A percentile compares a stretch with the other conserved stretches of the same genome.
These are phyloP conservation scores for Heteractis magnifica DNA, from an alignment of 92 coral and sea anemone genomes.

Conservation along the genomic window DNA sequence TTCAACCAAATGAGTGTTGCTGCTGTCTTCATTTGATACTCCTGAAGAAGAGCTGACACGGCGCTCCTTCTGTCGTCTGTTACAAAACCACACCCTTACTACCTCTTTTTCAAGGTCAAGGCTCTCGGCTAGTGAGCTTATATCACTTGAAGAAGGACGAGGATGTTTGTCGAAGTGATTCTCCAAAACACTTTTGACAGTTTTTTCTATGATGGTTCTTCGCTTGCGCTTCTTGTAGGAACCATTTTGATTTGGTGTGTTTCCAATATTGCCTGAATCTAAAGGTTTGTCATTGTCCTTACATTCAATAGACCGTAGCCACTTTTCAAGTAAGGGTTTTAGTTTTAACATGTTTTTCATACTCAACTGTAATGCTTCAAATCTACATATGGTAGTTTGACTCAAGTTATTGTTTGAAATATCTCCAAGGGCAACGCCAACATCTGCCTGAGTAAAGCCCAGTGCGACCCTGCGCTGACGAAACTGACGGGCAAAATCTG, in stretches of 20 bases:
- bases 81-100: constrained; percentile 69
- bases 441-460: constrained; percentile 78
- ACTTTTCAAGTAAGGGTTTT: constrained; percentile 63
- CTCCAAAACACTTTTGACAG: constrained; percentile 58
- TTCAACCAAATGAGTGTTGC: not conserved
- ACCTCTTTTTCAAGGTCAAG: constrained; percentile 63
- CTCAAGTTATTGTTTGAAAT: constrained; percentile 72
- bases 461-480: constrained; percentile 71
- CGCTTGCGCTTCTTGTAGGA: constrained; percentile 57
- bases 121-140: constrained; percentile 48
- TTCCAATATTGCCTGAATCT: constrained; percentile 5
- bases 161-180: constrained; percentile 50
- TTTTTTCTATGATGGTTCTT: constrained; percentile 58
- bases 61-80: constrained; percentile 67
- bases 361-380: constrained; percentile 79
- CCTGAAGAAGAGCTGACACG: constrained; percentile 49
- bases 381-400: constrained; percentile 80
- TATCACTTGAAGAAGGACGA: constrained; percentile 55
- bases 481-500: constrained; percentile 74
- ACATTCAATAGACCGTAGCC: constrained; percentile 62
- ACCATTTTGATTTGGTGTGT: constrained; percentile 35
- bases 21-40: constrained; percentile 31
- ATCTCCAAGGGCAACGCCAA: constrained; percentile 70
- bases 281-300: constrained; percentile 31
- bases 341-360: constrained; percentile 79